A percentile compares a stretch with the other conserved stretches of the same genome.
Conservation (phyloP, 1,140 invertebrate genomes). For the Yoshiicerus persimilis region DNA sequence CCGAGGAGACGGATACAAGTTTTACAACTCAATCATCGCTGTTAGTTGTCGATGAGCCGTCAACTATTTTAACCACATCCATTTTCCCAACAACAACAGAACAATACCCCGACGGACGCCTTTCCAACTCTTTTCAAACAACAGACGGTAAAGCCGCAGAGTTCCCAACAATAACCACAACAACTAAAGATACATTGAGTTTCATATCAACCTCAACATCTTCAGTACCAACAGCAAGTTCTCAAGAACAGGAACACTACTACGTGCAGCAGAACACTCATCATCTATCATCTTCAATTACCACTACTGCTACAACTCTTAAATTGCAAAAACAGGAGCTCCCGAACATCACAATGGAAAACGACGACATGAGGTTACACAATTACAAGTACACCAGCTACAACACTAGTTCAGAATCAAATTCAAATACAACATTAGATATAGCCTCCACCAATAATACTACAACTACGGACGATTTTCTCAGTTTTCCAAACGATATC, state of each 20-base stretch:
- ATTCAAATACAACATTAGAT: background rate
- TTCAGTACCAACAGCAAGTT: background rate
- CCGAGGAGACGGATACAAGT: background rate
- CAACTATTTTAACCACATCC: background rate
- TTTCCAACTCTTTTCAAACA: background rate
- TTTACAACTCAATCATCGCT: slow-evolving; percentile 11
- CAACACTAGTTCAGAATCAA: background rate
- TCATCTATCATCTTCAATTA: background rate
- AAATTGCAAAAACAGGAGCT: background rate
- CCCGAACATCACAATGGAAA: background rate
- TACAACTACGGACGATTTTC: background rate
- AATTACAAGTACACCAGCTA: background rate
- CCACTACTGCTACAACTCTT: background rate
- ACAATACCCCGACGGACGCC: background rate
- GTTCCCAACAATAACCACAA: background rate
- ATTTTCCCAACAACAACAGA: background rate
- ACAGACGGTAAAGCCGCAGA: background rate
- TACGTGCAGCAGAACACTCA: background rate
- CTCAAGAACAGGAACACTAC: background rate
- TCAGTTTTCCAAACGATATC: background rate
- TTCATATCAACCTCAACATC: background rate
- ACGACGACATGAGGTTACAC: background rate
- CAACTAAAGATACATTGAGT: background rate
- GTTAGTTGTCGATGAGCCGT: background rate
- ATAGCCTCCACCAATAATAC: background rate